These are phyloP conservation scores for Tromatobia lineatoria DNA, from an alignment of 2,888 invertebrate species.

Conservation along the genomic window DNA sequence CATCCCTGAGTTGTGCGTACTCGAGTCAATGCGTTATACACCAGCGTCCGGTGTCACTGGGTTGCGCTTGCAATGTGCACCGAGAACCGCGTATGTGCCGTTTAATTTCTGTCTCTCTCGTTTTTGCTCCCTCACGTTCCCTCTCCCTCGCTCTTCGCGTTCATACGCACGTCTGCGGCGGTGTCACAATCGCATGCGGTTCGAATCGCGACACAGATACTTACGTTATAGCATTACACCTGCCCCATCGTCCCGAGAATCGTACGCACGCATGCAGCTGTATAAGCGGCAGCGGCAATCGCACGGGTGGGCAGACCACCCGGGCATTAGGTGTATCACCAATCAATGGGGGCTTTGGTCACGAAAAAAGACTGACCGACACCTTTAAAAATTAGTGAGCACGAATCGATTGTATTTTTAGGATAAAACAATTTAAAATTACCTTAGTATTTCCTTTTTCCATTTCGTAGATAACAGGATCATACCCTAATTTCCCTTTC, in stretches of 20 bases:
- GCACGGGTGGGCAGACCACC: not conserved
- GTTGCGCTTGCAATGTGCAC: conserved; percentile 47
- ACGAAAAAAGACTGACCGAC: not conserved
- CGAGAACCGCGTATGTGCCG: conserved; percentile 44
- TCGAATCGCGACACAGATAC: conserved; percentile 59
- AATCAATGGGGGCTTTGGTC: no score
- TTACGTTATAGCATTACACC: not conserved
- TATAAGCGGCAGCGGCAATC: not conserved
- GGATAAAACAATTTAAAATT: not conserved
- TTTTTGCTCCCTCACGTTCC: no score
- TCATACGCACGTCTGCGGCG: conserved; percentile 3
- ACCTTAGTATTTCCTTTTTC: not conserved
- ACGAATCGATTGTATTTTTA: not conserved
- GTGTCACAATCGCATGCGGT: conserved; percentile 58
- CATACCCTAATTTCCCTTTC: no score
- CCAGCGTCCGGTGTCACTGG: conserved; percentile 54
- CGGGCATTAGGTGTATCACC: conserved; percentile 42
- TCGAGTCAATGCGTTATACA: conserved; percentile 38
- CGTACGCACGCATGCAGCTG: conserved; percentile 21
- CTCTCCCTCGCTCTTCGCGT: not conserved
- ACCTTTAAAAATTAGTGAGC: not conserved
- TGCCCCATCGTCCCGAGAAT: conserved; percentile 1
- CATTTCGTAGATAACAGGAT: not conserved
- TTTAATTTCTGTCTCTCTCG: conserved; percentile 31
- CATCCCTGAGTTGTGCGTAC: conserved; percentile 39